phyloP scores from a whole-genome alignment of 1,140 invertebrate species.

The Drosophila kepulauana region DNA sequence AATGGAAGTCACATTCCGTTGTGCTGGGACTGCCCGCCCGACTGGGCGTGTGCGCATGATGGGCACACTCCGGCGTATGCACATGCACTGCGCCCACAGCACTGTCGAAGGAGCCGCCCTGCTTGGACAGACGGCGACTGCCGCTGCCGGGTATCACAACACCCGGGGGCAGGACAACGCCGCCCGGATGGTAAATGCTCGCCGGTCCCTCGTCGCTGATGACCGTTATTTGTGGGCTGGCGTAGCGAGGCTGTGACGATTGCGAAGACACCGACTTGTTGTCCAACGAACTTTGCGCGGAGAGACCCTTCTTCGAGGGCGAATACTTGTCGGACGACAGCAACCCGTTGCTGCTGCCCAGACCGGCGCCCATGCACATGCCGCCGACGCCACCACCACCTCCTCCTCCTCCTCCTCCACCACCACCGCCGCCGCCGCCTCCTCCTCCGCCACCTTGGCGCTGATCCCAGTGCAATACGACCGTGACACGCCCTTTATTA shows the following conservation, averaged over 20 bases:
- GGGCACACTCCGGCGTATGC: constrained; percentile 93
- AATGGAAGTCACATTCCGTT: constrained; percentile 96
- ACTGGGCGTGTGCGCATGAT: constrained; percentile 89
- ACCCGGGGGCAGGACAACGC: constrained; percentile 78
- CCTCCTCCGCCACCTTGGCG: constrained; percentile 87
- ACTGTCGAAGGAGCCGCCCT: constrained; percentile 91
- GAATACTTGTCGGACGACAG: constrained; percentile 90
- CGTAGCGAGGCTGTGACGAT: constrained; percentile 87
- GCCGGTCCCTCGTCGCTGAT: constrained; percentile 93
- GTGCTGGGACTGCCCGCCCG: constrained; percentile 86
- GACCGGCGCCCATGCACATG: constrained; percentile 86
- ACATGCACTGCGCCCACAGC: constrained; percentile 90
- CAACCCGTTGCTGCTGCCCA: constrained; percentile 89
- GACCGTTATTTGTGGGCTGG: constrained; percentile 94
- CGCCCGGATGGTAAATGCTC: constrained; percentile 85
- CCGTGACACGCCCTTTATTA: constrained; percentile 96
- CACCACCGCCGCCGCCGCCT: constrained; percentile 86
- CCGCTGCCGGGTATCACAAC: constrained; percentile 83
- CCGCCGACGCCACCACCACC: constrained; percentile 85
- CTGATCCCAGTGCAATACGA: constrained; percentile 97
- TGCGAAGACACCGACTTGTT: constrained; percentile 87
- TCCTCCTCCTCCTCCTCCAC: constrained; percentile 85
- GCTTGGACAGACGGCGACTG: constrained; percentile 87
- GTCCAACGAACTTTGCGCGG: constrained; percentile 90
- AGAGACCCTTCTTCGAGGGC: constrained; percentile 86